Conservation (phyloP, 2,888 invertebrate species). For the Scaptomyza caliginosa region DNA sequence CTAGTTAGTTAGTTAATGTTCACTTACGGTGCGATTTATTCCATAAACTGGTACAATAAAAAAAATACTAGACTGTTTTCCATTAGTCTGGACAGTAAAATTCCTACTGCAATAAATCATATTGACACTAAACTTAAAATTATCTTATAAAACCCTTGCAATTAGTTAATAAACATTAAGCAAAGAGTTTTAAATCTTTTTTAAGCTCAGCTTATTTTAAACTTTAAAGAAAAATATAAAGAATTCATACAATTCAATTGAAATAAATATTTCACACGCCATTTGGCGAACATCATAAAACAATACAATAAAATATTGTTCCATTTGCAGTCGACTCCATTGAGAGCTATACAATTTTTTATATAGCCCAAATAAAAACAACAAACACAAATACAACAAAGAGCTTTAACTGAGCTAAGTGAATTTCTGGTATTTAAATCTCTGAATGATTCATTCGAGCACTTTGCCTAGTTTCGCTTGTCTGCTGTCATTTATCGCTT, state of each 20-base stretch:
- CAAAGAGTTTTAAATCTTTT: too few relatives aligned
- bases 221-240: too few relatives aligned
- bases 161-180: too few relatives aligned
- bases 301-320: neutral
- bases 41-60: too few relatives aligned
- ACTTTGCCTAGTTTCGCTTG: slow-evolving; percentile 37
- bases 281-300: neutral
- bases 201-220: too few relatives aligned
- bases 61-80: too few relatives aligned
- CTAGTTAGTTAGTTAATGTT: slow-evolving; percentile 2
- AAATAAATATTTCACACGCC: neutral
- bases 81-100: too few relatives aligned
- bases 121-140: too few relatives aligned
- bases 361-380: neutral
- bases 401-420: slow-evolving; percentile 1
- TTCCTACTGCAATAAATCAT: too few relatives aligned
- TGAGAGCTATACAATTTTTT: neutral
- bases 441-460: slow-evolving; percentile 30
- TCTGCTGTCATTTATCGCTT: slow-evolving; percentile 53
- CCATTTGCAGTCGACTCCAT: neutral
- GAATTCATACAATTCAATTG: too few relatives aligned
- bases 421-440: neutral
- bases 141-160: too few relatives aligned
- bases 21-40: neutral
- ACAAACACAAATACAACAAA: slow-evolving; percentile 1